Base-by-base conservation (phyloP, 37 sponge, comb jelly and placozoan species). In the Ianthella basta region DNA sequence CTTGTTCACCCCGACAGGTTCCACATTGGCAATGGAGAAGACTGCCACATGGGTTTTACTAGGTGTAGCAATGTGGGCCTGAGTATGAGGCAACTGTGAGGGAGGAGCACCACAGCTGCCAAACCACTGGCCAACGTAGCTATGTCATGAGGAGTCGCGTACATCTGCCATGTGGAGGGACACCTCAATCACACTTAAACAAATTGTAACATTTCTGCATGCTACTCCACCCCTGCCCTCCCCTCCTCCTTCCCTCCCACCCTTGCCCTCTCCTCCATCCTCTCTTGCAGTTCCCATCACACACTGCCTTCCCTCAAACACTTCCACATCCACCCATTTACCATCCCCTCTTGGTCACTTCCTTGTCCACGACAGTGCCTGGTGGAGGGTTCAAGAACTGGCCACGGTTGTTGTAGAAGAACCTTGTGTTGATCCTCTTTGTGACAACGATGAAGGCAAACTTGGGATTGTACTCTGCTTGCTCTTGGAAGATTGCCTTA, bases 371-470 rank as follows among this genome's bases (percentile, higher is more conserved):
- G 13, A 99, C 79, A 14, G 99, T 95, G 16, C 99, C 99, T 23
- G 99, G 95, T 13, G 87, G 90, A 53, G 99, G 92, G 78, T 98
- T 98, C 59, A 0, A 24, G 56, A 91, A 41, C 81, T 80, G 27
- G 25, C 88, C 83, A 30, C 85, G 29, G 4, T 13, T 10, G 24
- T 69, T 38, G 21, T 59, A 60, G 29, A 70, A 35, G 84, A 97
- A 95, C 10, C 99, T 69, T 0, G 94, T 96, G 59, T 87, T 94
- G 88, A 96, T 98, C 55, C 96, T 81, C 84, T 98, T 98, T 86
- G 94, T 92, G 40, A 98, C 99, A 15, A 98, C 95, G 13, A 98
- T 85, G 30, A 96, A 85, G 13, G 93, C 84, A 86, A 98, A 89
- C 82, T 91, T 90, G 38, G 99, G 99, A 72, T 84, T 88, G 87